These are phyloP conservation scores for Chymomyza fuscimana DNA, from an alignment of 2,888 invertebrate species.

Conservation along the genomic window DNA sequence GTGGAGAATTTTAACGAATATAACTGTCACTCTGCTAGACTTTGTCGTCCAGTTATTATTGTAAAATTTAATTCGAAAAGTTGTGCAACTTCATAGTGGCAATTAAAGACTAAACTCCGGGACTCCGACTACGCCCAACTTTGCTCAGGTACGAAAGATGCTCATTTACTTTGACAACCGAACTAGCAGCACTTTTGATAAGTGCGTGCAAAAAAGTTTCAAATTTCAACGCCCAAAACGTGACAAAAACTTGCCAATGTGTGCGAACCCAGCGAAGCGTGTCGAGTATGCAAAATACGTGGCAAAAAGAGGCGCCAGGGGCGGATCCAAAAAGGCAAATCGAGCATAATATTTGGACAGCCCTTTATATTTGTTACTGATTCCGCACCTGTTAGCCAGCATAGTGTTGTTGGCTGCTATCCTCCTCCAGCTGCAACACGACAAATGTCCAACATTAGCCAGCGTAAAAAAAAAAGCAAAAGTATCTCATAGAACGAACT, in stretches of 20 bases:
- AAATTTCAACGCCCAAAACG: slow-evolving; percentile 59
- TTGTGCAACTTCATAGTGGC: slow-evolving; percentile 28
- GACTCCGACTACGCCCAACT: neutral
- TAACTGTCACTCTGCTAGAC: slow-evolving; percentile 18
- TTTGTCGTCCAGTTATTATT: slow-evolving; percentile 28
- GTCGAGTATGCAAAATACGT: slow-evolving; percentile 63
- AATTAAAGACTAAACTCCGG: slow-evolving; percentile 8
- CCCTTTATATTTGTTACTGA: no score
- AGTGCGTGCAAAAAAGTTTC: slow-evolving; percentile 64
- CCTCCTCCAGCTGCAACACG: slow-evolving; percentile 30
- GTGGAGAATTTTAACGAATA: slow-evolving; percentile 31
- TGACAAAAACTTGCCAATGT: slow-evolving; percentile 55
- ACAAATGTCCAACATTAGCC: slow-evolving; percentile 60
- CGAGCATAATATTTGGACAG: neutral
- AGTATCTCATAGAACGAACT: neutral
- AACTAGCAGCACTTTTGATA: slow-evolving; percentile 53
- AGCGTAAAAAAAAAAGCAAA: slow-evolving; percentile 27
- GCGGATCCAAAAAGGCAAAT: slow-evolving; percentile 6
- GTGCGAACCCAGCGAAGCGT: slow-evolving; percentile 45
- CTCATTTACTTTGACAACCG: slow-evolving; percentile 54
- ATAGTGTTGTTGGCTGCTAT: slow-evolving; percentile 28
- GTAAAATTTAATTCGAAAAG: slow-evolving; percentile 60
- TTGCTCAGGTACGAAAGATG: slow-evolving; percentile 42
- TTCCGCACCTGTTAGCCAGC: no score
- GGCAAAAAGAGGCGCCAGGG: slow-evolving; percentile 14